Evolutionary conservation across 1,140 invertebrate species (phyloP), one percentile per base, ranked within the genome.

Genomic region (Calephelis nemesis): DNA sequence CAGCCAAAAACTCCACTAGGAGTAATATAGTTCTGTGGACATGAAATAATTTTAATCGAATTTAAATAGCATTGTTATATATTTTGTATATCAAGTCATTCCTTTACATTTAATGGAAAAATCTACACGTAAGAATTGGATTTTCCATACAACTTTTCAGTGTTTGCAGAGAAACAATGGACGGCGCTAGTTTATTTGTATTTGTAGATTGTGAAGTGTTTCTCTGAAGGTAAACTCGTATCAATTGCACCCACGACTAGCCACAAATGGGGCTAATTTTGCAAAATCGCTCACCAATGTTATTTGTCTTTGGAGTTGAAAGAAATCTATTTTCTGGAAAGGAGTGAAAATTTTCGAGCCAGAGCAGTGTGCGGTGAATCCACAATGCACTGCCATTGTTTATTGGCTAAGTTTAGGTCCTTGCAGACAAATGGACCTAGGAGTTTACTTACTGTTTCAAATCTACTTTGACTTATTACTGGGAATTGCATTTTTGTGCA

Each of bases 291-390:
- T 71, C 64, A 67, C 71, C 67, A 71, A 75, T 68, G 65, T 72
- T 79, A 74, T 83, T 79, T 79, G 74, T 77, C 73, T 79, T 81
- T 68, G 69, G 68, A 54, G 68, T 63, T 74, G 50, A 66, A 45
- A 70, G 70, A 76, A 81, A 77, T 75, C 78, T 81, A 81, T 83
- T 82, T 82, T 77, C 76, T 69, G 73, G 68, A 77, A 78, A 77
- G 72, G 74, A 74, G 81, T 77, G 83, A 82, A 81, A 82, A 83
- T 83, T 83, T 85, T 82, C 83, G 69, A 81, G 74, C 63, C 75
- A 65, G 72, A 63, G 65, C 54, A 15, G n/a, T 73, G 78, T 70
- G 77, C 63, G 47, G 62, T 72, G 83, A 83, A 85, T 83, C 65
- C 76, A 66, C 69, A 85, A 83, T 77, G 71, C 13, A 66, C 64